These are phyloP conservation scores for Pelecanus crispus DNA, from an alignment of 2,113 vertebrate genomes.

Conservation along the genomic window DNA sequence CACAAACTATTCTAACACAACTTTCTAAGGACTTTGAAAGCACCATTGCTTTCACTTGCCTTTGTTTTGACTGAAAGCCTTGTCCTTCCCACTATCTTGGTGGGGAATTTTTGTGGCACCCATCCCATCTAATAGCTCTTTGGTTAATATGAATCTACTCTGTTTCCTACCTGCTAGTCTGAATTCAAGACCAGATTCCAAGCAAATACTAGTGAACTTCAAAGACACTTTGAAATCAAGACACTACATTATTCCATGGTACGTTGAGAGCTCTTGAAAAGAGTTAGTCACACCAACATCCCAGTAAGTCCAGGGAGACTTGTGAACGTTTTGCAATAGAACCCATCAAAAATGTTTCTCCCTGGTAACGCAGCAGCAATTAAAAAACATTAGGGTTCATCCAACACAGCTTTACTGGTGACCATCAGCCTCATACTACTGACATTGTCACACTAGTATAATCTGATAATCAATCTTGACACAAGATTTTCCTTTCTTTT, in stretches of 20 bases:
- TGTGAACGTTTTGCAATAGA: not conserved
- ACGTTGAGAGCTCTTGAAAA: not conserved
- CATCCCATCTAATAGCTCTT: not conserved
- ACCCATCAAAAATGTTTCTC: not conserved
- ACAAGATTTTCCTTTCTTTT: not conserved
- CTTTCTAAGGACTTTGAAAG: not conserved
- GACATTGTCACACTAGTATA: not conserved
- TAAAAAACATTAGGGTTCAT: not conserved
- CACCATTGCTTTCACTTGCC: not conserved
- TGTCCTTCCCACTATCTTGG: not conserved
- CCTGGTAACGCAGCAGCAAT: not conserved
- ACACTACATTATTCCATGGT: not conserved
- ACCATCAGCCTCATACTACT: not conserved
- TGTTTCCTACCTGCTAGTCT: not conserved
- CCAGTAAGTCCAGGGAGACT: not conserved
- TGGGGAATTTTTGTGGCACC: not conserved
- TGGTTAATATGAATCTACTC: not conserved
- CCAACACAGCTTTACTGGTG: not conserved
- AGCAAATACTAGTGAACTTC: not conserved
- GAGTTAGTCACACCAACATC: not conserved
- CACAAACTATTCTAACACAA: not conserved
- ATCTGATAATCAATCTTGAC: not conserved
- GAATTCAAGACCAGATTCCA: not conserved
- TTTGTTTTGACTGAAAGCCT: not conserved
- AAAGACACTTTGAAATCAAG: not conserved